phyloP scores from a whole-genome alignment of 2,113 vertebrate species.

The Cyprinodon brontotheroides region DNA sequence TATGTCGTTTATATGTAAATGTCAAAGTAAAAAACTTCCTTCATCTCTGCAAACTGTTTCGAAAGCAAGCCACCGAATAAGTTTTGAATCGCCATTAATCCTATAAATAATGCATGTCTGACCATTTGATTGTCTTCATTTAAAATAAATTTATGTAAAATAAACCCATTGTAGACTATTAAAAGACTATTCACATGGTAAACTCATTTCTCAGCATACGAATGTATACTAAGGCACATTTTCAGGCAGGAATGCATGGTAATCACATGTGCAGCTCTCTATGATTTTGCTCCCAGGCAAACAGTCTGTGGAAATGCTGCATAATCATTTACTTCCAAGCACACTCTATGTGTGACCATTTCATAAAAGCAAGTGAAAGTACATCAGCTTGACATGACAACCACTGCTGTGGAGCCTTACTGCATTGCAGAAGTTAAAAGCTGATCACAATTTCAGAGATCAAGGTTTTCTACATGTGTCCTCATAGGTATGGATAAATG shows the following conservation, averaged over 20 bases:
- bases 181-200: slow-evolving; percentile 20
- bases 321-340: slow-evolving; percentile 23
- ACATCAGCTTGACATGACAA: slow-evolving; percentile 23
- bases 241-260: slow-evolving; percentile 21
- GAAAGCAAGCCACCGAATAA: slow-evolving; percentile 35
- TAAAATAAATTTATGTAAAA: slow-evolving; percentile 39
- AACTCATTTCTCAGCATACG: slow-evolving; percentile 19
- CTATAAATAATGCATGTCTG: slow-evolving; percentile 8
- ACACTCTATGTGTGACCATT: slow-evolving; percentile 1
- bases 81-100: slow-evolving; percentile 28
- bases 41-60: slow-evolving; percentile 25
- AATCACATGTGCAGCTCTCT: slow-evolving; percentile 32
- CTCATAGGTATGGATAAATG: slow-evolving; percentile 5
- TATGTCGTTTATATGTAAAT: slow-evolving; percentile 46
- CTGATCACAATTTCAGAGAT: slow-evolving; percentile 8
- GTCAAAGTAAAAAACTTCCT: slow-evolving; percentile 41
- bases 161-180: slow-evolving; percentile 9
- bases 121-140: slow-evolving; percentile 32
- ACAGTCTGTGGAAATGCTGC: slow-evolving; percentile 25
- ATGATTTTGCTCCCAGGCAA: slow-evolving; percentile 33
- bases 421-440: slow-evolving; percentile 1
- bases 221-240: slow-evolving; percentile 24
- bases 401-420: slow-evolving; percentile 5
- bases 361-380: slow-evolving; percentile 19
- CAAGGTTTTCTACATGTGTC: slow-evolving; percentile 20